A percentile compares a stretch with the other conserved stretches of the same genome.
These are phyloP conservation scores for Sebastes diaconus DNA, from an alignment of 2,797 vertebrate species.

Conservation along the genomic window DNA sequence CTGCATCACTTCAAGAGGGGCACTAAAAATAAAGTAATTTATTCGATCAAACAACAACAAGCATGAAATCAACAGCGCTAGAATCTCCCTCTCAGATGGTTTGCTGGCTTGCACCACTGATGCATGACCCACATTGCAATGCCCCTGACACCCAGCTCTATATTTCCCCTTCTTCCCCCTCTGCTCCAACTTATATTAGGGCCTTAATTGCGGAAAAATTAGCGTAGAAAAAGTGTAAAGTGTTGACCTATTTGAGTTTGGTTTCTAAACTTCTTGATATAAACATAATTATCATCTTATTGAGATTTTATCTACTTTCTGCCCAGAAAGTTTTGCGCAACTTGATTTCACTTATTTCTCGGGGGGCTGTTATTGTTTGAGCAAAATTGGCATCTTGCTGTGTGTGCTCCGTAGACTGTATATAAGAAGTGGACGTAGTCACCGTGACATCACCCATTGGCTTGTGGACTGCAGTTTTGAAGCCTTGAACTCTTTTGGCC, in stretches of 20 bases:
- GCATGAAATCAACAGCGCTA: conserved; percentile 47
- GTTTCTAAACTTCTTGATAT: background rate
- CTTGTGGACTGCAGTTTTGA: too few relatives aligned
- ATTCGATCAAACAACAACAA: conserved; percentile 60
- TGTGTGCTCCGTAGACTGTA: too few relatives aligned
- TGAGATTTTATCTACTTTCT: background rate
- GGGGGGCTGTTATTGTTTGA: background rate
- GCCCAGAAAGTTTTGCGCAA: background rate
- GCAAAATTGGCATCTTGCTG: background rate
- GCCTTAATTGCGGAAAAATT: conserved; percentile 61
- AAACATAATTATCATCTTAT: conserved; percentile 1
- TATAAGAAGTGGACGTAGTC: too few relatives aligned
- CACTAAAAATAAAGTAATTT: conserved; percentile 55
- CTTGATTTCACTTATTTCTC: background rate
- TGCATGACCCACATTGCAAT: conserved; percentile 82
- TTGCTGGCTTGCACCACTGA: conserved; percentile 66
- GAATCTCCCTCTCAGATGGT: conserved; percentile 53
- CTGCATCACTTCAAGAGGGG: conserved; percentile 52
- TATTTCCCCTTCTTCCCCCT: background rate
- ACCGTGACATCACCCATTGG: too few relatives aligned
- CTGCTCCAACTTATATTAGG: conserved; percentile 56
- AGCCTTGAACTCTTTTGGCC: too few relatives aligned
- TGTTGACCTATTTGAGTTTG: conserved; percentile 58
- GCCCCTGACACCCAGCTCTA: conserved; percentile 67
- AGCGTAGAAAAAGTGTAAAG: conserved; percentile 36